phyloP scores from a whole-genome alignment of 1,140 invertebrate genomes.

The Linepithema humile region DNA sequence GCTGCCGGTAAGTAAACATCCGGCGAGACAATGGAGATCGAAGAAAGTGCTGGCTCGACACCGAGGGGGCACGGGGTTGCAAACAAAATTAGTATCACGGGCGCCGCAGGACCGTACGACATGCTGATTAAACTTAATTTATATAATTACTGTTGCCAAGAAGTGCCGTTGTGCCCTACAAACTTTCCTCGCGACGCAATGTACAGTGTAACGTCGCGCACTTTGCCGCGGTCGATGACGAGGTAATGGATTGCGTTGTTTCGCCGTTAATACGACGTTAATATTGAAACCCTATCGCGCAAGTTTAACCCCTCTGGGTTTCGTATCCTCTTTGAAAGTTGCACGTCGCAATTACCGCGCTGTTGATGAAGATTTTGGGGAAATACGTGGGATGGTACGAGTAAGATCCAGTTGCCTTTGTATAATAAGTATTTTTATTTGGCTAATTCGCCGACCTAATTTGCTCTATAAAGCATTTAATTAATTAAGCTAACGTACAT shows the following conservation, averaged over 20 bases:
- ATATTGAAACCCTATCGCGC: slow-evolving; percentile 15
- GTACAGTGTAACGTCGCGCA: slow-evolving; percentile 20
- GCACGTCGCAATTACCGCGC: neutral
- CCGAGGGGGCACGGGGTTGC: neutral
- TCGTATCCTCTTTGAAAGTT: slow-evolving; percentile 7
- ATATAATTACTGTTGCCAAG: slow-evolving; percentile 61
- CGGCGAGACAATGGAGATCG: slow-evolving; percentile 20
- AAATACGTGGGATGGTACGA: neutral
- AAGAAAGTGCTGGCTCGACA: neutral
- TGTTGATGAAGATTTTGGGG: slow-evolving; percentile 9
- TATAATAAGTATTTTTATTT: neutral
- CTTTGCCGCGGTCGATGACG: slow-evolving; percentile 38
- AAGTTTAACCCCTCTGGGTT: slow-evolving; percentile 8
- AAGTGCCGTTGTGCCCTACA: slow-evolving; percentile 2
- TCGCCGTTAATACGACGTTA: slow-evolving; percentile 32
- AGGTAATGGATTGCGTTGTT: slow-evolving; percentile 48
- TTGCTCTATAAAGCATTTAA: neutral
- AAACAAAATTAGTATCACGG: slow-evolving; percentile 62
- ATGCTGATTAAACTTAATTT: slow-evolving; percentile 63
- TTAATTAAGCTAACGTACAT: neutral
- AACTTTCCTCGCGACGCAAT: slow-evolving; percentile 35
- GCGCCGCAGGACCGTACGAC: neutral
- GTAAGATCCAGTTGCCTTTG: neutral
- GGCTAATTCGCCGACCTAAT: neutral
- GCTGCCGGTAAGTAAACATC: slow-evolving; percentile 34